A percentile compares a stretch with the other conserved stretches of the same genome.
These are phyloP conservation scores for Trichogramma evanescens DNA, from an alignment of 2,888 invertebrate genomes.

Conservation along the genomic window DNA sequence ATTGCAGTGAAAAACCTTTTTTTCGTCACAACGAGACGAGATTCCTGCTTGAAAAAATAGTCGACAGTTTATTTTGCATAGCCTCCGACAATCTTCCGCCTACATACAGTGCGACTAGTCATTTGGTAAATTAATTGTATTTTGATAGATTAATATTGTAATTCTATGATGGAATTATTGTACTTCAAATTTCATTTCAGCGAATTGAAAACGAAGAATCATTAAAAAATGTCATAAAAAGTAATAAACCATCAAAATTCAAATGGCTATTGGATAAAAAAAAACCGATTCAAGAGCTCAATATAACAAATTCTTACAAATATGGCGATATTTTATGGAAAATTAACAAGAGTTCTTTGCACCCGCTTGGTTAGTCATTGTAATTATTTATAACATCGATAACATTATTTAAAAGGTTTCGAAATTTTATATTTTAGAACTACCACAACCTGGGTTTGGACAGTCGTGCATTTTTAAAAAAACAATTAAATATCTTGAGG, in stretches of 20 bases:
- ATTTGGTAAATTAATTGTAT: slow-evolving; percentile 23
- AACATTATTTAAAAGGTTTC: neutral
- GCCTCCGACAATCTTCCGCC: slow-evolving; percentile 54
- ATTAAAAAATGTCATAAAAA: slow-evolving; percentile 26
- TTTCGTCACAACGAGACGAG: slow-evolving; percentile 53
- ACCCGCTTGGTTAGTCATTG: slow-evolving; percentile 32
- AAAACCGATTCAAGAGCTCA: slow-evolving; percentile 23
- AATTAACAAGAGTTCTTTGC: slow-evolving; percentile 27
- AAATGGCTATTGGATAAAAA: slow-evolving; percentile 29
- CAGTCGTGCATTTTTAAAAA: slow-evolving; percentile 39
- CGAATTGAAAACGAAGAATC: slow-evolving; percentile 28
- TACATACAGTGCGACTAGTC: slow-evolving; percentile 31
- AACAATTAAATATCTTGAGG: slow-evolving; percentile 46
- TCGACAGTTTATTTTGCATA: slow-evolving; percentile 55
- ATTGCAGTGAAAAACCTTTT: slow-evolving; percentile 53
- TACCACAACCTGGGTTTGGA: slow-evolving; percentile 39
- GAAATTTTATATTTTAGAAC: slow-evolving; percentile 26
- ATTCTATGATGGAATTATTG: neutral
- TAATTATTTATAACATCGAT: neutral
- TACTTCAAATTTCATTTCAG: slow-evolving; percentile 21
- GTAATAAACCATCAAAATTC: slow-evolving; percentile 24
- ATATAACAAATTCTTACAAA: slow-evolving; percentile 30
- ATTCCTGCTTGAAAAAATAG: slow-evolving; percentile 40
- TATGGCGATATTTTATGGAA: slow-evolving; percentile 35
- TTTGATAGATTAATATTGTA: slow-evolving; percentile 8